Base-by-base conservation (phyloP, 2,797 vertebrate genomes). In the Naso thynnoides region DNA sequence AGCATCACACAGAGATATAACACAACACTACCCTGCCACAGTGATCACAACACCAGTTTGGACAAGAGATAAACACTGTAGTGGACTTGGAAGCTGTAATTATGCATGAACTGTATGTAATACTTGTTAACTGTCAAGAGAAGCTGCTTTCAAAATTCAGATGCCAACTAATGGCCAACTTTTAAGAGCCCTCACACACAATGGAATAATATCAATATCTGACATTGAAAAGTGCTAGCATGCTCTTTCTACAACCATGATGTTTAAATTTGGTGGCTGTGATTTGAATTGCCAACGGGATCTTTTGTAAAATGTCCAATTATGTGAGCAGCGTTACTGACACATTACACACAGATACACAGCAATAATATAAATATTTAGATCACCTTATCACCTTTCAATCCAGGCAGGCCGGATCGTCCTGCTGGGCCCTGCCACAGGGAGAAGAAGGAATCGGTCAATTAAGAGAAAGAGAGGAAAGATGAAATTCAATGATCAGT, bases 321-420 rank as follows among this genome's bases (percentile, higher is more conserved):
- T 61, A 73, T 62, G 54, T 29, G 19, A 82, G 27, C 53, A 68
- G 42, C 16, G 3, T 41, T 71, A 82, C 10, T 44, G 64, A 81
- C 82, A 92, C 55, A 92, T 82, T 75, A 87, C 61, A 92, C 70
- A 92, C 82, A 78, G 62, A 89, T 73, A 92, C 88, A 92, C 91
- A 94, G 85, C 93, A 93, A 96, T 95, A 97, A 97, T 92, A 90
- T 89, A 96, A 99, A 96, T 95, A 97, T 96, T 98, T 97, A 98
- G 96, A 96, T 99, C 98, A 99, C 98, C 98, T 99, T 99, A 99
- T 99, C 98, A 99, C 98, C 98, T 99, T 99, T 99, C 97, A 99
- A 95, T 99, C 98, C 98, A 93, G 96, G 94, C 85, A 95, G 96
- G 86, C 98, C 97, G 75, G 87, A 89, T 91, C 93, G 96, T 91